These are phyloP conservation scores for Puntigrus tetrazona DNA, from an alignment of 2,113 vertebrate genomes.

Conservation along the genomic window DNA sequence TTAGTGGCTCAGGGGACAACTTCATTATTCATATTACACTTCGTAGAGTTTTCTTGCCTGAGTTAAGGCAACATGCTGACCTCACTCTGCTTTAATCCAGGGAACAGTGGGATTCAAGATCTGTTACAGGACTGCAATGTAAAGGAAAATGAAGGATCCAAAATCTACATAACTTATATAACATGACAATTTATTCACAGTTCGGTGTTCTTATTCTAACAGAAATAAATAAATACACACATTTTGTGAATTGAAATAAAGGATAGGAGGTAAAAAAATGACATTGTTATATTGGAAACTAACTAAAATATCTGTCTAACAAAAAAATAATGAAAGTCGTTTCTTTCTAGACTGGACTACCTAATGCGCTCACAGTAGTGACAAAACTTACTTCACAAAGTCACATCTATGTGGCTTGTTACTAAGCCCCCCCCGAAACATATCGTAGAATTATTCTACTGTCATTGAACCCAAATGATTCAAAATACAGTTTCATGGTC, in stretches of 20 bases:
- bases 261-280: background rate
- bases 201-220: background rate
- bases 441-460: background rate
- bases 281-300: background rate
- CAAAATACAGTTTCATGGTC: background rate
- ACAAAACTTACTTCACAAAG: background rate
- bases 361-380: background rate
- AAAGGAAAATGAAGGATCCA: background rate
- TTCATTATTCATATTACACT: conserved; percentile 64
- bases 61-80: conserved; percentile 61
- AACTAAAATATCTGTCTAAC: background rate
- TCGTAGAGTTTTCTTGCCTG: conserved; percentile 59
- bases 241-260: background rate
- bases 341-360: background rate
- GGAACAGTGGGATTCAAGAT: conserved; percentile 14
- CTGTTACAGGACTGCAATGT: background rate
- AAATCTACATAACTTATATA: background rate
- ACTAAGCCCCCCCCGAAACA: background rate
- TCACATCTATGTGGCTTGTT: background rate
- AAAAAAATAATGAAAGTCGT: background rate
- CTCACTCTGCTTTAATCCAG: conserved; percentile 55
- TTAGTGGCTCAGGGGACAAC: conserved; percentile 60
- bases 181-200: background rate
- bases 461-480: background rate
- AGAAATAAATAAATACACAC: too few species aligned